These are phyloP conservation scores for Agonopterix heracliana DNA, from an alignment of 2,888 invertebrate species.

Conservation along the genomic window DNA sequence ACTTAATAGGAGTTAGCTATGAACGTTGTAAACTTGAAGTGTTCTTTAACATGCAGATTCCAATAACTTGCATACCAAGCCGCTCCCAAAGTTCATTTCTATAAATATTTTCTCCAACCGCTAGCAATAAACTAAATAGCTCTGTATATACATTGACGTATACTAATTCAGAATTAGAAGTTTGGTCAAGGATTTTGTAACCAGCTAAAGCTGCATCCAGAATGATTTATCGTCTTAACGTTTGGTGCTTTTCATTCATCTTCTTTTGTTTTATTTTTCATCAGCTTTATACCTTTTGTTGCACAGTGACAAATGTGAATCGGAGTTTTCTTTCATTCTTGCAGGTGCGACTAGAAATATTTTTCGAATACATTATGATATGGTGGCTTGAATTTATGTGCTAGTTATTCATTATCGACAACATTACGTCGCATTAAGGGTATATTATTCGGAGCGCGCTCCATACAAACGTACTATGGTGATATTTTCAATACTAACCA, in stretches of 20 bases:
- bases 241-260: conserved; percentile 21
- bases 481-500: too few relatives aligned
- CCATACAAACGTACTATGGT: too few relatives aligned
- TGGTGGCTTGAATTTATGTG: too few relatives aligned
- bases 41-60: too few relatives aligned
- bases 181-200: conserved; percentile 1
- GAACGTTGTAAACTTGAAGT: too few relatives aligned
- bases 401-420: too few relatives aligned
- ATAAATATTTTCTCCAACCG: conserved; percentile 11
- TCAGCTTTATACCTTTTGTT: neutral
- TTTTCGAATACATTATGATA: too few relatives aligned
- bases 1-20: neutral
- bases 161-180: conserved; percentile 7
- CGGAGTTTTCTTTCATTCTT: too few relatives aligned
- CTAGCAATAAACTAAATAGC: conserved; percentile 2
- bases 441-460: too few relatives aligned
- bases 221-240: conserved; percentile 42
- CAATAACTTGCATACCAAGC: neutral
- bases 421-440: too few relatives aligned
- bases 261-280: conserved; percentile 15
- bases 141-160: conserved; percentile 13
- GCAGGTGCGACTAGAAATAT: too few relatives aligned
- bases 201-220: neutral
- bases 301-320: too few relatives aligned
- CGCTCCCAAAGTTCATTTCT: conserved; percentile 2